Base-by-base conservation (phyloP, 37 sponge, comb jelly and placozoan genomes). In the Eunapius fragilis region DNA sequence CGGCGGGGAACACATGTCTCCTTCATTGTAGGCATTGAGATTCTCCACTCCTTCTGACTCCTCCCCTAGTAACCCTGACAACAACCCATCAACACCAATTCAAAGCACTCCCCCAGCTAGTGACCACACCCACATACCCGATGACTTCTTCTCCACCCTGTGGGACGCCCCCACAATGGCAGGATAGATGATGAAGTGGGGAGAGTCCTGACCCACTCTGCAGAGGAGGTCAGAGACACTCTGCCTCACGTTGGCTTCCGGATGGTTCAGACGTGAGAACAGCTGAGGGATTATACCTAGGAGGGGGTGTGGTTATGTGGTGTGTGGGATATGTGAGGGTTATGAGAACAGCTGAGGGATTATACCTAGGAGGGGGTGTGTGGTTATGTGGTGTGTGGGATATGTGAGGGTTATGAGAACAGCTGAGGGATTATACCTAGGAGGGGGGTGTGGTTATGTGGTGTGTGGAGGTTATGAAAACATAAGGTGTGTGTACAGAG, bases 321-420 rank as follows among this genome's bases (percentile, higher is more conserved):
- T 33, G 25, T 35, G 12, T 35, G 38, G 23, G 5, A 75, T 17
- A 37, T 31, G n/a, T 69, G 14, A 69, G 23, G 7, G 34, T 27
- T n/a, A n/a, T n/a, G n/a, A n/a, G n/a, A n/a, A n/a, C n/a, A n/a
- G 68, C 95, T 96, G 96, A 2, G 96, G 96, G 31, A 94, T 96
- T 11, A 96, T 96, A 26, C 92, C 95, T 95, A 74, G 0, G 49
- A n/a, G 32, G 37, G 27, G 24, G 37, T 25, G n/a, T n/a, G 71
- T n/a, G 38, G 22, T 33, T 37, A 1, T 30, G 25, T 30, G 74
- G 73, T 33, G 25, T 35, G 12, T 35, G 38, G 23, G 5, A 75
- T 17, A 37, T 31, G n/a, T 69, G 14, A 69, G 23, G 7, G 34
- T 27, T n/a, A n/a, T n/a, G 96, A 96, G 76, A 96, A 93, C 71